Evolutionary conservation across 2,888 invertebrate species (phyloP).

Genomic region (Barypeithes pellucidus): DNA sequence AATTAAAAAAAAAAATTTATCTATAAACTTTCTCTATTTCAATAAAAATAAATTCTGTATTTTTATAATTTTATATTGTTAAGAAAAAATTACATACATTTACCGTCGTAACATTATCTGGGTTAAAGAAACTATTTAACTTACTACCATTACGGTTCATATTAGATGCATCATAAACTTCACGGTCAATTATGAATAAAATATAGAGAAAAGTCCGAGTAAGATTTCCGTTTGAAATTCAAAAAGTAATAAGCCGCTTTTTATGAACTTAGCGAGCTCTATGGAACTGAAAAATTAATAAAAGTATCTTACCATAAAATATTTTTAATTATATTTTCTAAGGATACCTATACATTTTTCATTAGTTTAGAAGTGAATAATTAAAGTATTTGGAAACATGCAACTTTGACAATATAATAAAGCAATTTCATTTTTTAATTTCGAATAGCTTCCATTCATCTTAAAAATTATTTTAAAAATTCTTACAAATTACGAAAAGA

Average conservation of each 20-base stretch:
- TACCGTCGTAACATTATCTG: no score
- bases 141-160: background rate
- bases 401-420: background rate
- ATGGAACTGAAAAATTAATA: conserved; percentile 4
- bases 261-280: background rate
- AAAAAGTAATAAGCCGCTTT: background rate
- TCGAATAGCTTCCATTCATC: no score
- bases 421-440: background rate
- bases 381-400: background rate
- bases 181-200: background rate
- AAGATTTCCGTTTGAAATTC: background rate
- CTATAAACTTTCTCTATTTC: no score
- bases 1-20: no score
- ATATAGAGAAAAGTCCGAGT: background rate
- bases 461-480: no score
- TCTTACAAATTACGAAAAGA: no score
- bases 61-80: no score
- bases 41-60: no score
- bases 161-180: background rate
- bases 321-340: background rate
- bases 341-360: conserved; percentile 1
- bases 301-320: conserved; percentile 3
- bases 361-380: background rate
- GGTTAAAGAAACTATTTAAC: no score
- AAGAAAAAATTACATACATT: no score